These are phyloP conservation scores for Mylabris phalerata DNA, from an alignment of 1,140 invertebrate species.

Conservation along the genomic window DNA sequence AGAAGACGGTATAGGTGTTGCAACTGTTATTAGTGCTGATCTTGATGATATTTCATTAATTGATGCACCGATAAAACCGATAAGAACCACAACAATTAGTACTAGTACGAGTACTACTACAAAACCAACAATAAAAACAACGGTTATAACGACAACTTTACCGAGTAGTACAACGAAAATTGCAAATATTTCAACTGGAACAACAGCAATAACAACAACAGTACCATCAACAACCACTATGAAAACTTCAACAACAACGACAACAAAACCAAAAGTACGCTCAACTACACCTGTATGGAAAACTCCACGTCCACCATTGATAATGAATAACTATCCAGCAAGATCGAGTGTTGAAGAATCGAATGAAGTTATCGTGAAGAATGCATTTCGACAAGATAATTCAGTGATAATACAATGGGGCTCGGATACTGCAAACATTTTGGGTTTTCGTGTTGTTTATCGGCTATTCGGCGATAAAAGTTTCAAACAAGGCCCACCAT, in stretches of 20 bases:
- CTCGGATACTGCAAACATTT: conserved; percentile 72
- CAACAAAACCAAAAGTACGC: conserved; percentile 37
- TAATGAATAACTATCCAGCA: conserved; percentile 61
- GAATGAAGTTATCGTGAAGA: conserved; percentile 76
- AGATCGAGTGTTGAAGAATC: conserved; percentile 54
- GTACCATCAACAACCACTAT: conserved; percentile 28
- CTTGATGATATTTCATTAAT: conserved; percentile 42
- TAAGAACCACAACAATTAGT: conserved; percentile 17
- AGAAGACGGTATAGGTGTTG: conserved; percentile 39
- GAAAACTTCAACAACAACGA: conserved; percentile 26
- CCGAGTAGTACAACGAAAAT: conserved; percentile 27
- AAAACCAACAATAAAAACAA: conserved; percentile 27
- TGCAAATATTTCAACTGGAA: too few species aligned
- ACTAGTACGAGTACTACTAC: conserved; percentile 29
- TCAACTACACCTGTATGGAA: conserved; percentile 41
- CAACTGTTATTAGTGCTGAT: conserved; percentile 50
- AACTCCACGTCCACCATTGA: conserved; percentile 55
- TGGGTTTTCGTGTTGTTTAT: conserved; percentile 85
- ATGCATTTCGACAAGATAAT: conserved; percentile 77
- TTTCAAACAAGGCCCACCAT: conserved; percentile 80
- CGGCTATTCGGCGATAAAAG: conserved; percentile 81
- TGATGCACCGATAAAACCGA: conserved; percentile 2
- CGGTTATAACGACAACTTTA: conserved; percentile 17
- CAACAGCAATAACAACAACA: conserved; percentile 31
- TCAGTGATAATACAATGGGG: conserved; percentile 89